A percentile compares a stretch with the other conserved stretches of the same genome.
Evolutionary conservation across 2,113 vertebrate genomes (phyloP).

Genomic region (Pampusana beccarii): DNA sequence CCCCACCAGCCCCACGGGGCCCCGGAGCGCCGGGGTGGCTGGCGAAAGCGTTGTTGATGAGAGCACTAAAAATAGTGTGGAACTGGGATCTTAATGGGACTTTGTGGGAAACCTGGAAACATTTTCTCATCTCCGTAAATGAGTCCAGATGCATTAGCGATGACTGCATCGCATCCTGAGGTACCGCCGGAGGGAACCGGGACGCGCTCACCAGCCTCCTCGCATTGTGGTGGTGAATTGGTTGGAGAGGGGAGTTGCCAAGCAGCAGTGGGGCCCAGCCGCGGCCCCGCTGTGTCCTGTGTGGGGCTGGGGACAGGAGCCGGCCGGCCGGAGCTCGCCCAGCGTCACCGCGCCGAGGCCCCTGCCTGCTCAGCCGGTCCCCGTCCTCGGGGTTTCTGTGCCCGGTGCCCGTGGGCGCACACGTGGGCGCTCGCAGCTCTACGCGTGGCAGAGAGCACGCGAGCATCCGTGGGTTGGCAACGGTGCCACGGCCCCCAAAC

Average conservation of each 20-base stretch:
- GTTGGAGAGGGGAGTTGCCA: neutral
- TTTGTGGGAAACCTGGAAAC: conserved; percentile 74
- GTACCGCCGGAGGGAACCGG: conserved; percentile 48
- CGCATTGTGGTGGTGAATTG: neutral
- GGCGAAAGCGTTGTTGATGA: conserved; percentile 35
- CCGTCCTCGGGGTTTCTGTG: neutral
- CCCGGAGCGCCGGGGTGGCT: neutral
- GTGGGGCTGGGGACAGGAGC: neutral
- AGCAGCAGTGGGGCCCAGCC: accelerated
- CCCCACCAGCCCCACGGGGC: neutral
- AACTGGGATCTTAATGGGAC: conserved; percentile 70
- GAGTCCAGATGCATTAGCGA: conserved; percentile 70
- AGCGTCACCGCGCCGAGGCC: neutral
- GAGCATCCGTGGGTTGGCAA: accelerated
- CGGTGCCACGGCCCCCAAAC: accelerated
- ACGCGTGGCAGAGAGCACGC: accelerated
- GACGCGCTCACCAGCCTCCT: neutral
- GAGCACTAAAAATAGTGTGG: conserved; percentile 65
- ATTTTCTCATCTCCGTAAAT: conserved; percentile 69
- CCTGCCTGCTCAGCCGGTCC: accelerated
- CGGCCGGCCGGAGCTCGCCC: accelerated
- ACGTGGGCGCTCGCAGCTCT: neutral
- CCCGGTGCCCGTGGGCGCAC: accelerated
- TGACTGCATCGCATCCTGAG: conserved; percentile 67
- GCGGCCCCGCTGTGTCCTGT: accelerated